Evolutionary conservation across 1,140 invertebrate genomes (phyloP).

Genomic region (Aethina tumida): DNA sequence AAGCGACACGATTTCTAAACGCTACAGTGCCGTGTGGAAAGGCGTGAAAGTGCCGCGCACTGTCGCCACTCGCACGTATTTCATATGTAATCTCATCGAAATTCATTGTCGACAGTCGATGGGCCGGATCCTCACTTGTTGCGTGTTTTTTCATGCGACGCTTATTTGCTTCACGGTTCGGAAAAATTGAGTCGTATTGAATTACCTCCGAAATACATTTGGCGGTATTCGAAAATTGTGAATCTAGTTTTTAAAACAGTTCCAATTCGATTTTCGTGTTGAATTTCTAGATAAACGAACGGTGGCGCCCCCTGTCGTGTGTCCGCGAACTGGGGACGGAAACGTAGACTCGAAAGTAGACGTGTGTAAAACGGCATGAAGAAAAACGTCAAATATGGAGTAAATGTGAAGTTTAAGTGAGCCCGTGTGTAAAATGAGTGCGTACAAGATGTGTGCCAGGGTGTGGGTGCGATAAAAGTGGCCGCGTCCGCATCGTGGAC

Average conservation of each 20-base stretch:
- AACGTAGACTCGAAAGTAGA: slow-evolving; percentile 23
- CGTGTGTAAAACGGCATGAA: slow-evolving; percentile 24
- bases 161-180: too few species aligned
- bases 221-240: too few species aligned
- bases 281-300: slow-evolving; percentile 7
- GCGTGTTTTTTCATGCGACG: too few species aligned
- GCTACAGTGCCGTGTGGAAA: too few species aligned
- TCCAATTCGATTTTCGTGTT: slow-evolving; percentile 18
- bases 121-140: too few species aligned
- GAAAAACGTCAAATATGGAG: slow-evolving; percentile 24
- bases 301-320: slow-evolving; percentile 1
- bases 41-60: too few species aligned
- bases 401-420: slow-evolving; percentile 17
- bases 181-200: too few species aligned
- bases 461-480: slow-evolving; percentile 18
- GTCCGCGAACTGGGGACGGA: slow-evolving; percentile 11
- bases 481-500: slow-evolving; percentile 12
- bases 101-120: too few species aligned
- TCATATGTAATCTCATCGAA: too few species aligned
- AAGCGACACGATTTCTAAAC: too few species aligned
- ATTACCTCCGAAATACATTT: slow-evolving; percentile 4
- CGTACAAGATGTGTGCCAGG: slow-evolving; percentile 16
- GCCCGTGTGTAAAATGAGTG: slow-evolving; percentile 13
- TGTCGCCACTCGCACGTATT: too few species aligned
- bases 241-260: too few species aligned